A percentile compares a stretch with the other conserved stretches of the same genome.
These are phyloP conservation scores for Acanthornis magna DNA, from an alignment of 2,797 vertebrate species.

Conservation along the genomic window DNA sequence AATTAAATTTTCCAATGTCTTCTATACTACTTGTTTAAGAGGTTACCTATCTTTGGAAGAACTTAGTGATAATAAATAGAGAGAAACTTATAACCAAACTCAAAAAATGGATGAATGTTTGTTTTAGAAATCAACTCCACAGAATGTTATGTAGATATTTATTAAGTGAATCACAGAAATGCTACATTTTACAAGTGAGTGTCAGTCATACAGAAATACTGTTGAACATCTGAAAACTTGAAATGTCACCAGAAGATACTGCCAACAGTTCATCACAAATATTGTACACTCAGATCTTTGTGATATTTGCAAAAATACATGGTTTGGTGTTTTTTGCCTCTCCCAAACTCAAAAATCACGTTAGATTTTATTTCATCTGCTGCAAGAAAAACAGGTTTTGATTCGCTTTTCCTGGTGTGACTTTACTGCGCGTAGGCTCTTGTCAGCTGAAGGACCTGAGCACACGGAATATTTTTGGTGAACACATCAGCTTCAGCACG, in stretches of 20 bases:
- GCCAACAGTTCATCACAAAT: background rate
- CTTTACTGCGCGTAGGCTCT: fast-evolving
- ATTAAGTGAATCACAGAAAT: background rate
- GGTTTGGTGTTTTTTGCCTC: fast-evolving
- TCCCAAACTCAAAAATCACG: background rate
- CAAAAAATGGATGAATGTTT: background rate
- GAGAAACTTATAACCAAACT: background rate
- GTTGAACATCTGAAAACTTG: background rate
- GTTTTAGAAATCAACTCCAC: background rate
- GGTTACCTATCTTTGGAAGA: background rate
- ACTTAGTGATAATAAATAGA: background rate
- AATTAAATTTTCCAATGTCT: background rate
- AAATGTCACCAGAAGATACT: background rate
- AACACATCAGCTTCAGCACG: background rate
- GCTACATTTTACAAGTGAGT: background rate
- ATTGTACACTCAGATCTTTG: background rate
- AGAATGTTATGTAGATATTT: background rate
- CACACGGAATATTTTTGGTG: background rate
- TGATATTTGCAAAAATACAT: background rate
- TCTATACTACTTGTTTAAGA: background rate
- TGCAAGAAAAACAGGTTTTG: background rate
- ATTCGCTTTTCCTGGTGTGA: background rate
- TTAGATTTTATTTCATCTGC: background rate
- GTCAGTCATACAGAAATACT: background rate
- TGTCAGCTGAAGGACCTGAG: background rate